Percentiles rank a stretch among this genome's conserved stretches.
Evolutionary conservation across 2,113 vertebrate species (phyloP).

Genomic region (Sialia sialis): DNA sequence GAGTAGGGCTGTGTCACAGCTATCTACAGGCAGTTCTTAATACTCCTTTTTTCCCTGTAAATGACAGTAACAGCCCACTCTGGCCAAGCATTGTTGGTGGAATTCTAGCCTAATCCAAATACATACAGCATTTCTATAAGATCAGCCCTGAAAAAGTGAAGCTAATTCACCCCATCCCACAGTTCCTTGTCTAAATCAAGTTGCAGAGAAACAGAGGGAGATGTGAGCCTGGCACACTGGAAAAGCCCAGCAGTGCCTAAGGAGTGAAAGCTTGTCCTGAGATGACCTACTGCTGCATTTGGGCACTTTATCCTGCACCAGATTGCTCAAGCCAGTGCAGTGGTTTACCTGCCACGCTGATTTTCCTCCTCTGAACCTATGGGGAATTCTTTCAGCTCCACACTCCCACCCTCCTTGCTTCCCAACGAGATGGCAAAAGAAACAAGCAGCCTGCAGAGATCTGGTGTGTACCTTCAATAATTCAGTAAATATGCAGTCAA

Average conservation of each 20-base stretch:
- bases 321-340: not conserved
- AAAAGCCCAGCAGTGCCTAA: not conserved
- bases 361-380: not conserved
- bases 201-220: not conserved
- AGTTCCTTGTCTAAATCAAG: not conserved
- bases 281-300: not conserved
- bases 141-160: not conserved
- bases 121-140: not conserved
- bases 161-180: not conserved
- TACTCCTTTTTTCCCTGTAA: not conserved
- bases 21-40: not conserved
- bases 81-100: not conserved
- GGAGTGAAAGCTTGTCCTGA: not conserved
- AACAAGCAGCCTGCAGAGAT: not conserved
- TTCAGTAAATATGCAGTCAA: not conserved
- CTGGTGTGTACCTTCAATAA: accelerated
- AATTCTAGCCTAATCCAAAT: not conserved
- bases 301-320: not conserved
- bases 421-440: not conserved
- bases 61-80: not conserved
- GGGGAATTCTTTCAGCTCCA: not conserved
- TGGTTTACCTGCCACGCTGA: not conserved
- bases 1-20: not conserved
- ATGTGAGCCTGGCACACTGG: not conserved
- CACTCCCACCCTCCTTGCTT: not conserved